Evolutionary conservation across 92 coral and sea anemone genomes (phyloP), one percentile per base, ranked within the genome.

Genomic region (Anthopleura xanthogrammica): DNA sequence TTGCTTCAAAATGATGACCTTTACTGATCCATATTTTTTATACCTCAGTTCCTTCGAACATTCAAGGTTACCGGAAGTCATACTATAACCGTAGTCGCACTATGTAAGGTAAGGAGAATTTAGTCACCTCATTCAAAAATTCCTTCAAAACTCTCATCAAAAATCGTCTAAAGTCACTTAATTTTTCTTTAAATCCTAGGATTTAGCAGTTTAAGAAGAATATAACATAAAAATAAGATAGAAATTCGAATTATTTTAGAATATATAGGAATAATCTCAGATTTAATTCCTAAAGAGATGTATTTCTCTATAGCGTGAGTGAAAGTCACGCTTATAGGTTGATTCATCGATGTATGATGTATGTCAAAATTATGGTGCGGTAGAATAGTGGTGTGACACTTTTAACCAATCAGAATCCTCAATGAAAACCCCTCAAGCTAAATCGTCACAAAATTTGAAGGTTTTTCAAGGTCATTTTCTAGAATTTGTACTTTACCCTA

Each of bases 1-100:
- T 9, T 5, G 72, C 24, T 64, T 64, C 29, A 20, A 20, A 20
- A 10, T 68, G 74, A 23, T 29, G 42, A 36, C 8, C 13, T 12
- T 36, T 5, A 14, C 29, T 11, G 5, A 13, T 23, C 46, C 41
- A 36, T 36, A 8, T 3, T 10, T 23, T 68, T 68, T 68, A 68
- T 68, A 68, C 42, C 17, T 12, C 13, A 68, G 16, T 3, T 24
- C 16, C 41, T 68, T 68, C 75, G 83, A 72, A 10, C 83, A 65
- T 65, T 80, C 74, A 80, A 80, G 83, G 83, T 80, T 54, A 80
- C 40, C 83, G 83, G 76, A 80, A 80, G 83, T 64, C 75, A 16
- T 36, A 13, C 70, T n/a, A 20, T 62, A 62, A 46, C 17, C 6
- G n/a, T 17, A 16, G 14, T n/a, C 74, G 14, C 6, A 68, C 16